phyloP scores from a whole-genome alignment of 2,113 vertebrate species.

The Meles meles region DNA sequence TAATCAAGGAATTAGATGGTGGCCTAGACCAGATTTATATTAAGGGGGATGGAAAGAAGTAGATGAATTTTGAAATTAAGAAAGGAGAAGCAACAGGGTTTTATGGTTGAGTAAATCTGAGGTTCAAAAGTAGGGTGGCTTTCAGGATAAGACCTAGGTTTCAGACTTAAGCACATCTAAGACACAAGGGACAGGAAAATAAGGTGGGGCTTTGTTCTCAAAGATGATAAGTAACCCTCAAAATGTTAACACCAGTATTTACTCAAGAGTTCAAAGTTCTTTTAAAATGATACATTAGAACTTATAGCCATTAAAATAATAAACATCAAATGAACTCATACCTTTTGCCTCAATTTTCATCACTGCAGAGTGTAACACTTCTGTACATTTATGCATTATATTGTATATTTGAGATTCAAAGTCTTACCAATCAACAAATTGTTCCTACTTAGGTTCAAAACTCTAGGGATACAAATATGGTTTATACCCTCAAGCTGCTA shows the following conservation, averaged over 20 bases:
- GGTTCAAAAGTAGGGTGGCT: background rate
- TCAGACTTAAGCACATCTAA: background rate
- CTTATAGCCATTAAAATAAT: background rate
- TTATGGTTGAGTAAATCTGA: background rate
- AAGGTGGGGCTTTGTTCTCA: background rate
- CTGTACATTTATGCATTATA: background rate
- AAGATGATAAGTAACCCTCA: background rate
- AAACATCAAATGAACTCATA: background rate
- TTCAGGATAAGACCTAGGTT: background rate
- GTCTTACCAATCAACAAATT: background rate
- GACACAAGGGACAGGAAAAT: background rate
- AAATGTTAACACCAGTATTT: constrained; percentile 1
- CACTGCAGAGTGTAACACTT: background rate
- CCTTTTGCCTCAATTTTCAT: background rate
- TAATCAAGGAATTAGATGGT: background rate
- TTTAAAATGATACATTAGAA: background rate
- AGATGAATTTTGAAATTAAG: background rate
- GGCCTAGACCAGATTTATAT: background rate
- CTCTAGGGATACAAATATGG: background rate
- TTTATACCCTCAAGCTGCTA: background rate
- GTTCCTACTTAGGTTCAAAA: background rate
- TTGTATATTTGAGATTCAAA: background rate
- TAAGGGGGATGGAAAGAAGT: background rate
- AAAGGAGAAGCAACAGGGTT: background rate
- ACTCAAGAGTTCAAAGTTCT: background rate